Conservation (phyloP, 2,113 vertebrate genomes). For the Caranx melampygus region DNA sequence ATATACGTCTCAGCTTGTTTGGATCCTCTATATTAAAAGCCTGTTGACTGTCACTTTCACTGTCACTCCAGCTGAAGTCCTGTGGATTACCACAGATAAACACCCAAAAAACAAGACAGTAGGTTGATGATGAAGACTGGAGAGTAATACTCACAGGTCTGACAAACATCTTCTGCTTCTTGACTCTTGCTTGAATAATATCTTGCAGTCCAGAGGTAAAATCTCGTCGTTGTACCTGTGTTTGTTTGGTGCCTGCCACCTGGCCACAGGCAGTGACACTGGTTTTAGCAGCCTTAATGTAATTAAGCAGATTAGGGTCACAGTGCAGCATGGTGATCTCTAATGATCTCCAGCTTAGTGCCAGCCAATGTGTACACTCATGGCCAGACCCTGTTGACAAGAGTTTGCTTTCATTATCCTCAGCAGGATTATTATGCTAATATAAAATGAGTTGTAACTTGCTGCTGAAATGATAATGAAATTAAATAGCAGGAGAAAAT, state of each 20-base stretch:
- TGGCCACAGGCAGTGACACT: conserved; percentile 39
- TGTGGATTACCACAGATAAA: neutral
- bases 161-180: conserved; percentile 43
- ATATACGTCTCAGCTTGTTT: too few relatives aligned
- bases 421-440: neutral
- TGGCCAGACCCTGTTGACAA: neutral
- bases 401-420: conserved; percentile 1
- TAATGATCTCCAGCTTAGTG: conserved; percentile 47
- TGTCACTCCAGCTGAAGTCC: neutral
- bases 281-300: conserved; percentile 70
- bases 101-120: neutral
- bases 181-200: conserved; percentile 54
- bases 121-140: neutral
- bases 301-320: conserved; percentile 82
- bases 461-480: neutral
- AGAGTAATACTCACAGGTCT: conserved; percentile 72
- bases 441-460: neutral
- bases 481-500: neutral
- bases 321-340: conserved; percentile 64
- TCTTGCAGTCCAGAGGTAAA: neutral
- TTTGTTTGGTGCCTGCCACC: conserved; percentile 23
- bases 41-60: neutral
- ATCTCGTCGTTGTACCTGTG: neutral
- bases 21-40: neutral
- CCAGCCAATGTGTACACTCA: conserved; percentile 22